These are phyloP conservation scores for Musca vetustissima DNA, from an alignment of 1,140 invertebrate genomes.

Conservation along the genomic window DNA sequence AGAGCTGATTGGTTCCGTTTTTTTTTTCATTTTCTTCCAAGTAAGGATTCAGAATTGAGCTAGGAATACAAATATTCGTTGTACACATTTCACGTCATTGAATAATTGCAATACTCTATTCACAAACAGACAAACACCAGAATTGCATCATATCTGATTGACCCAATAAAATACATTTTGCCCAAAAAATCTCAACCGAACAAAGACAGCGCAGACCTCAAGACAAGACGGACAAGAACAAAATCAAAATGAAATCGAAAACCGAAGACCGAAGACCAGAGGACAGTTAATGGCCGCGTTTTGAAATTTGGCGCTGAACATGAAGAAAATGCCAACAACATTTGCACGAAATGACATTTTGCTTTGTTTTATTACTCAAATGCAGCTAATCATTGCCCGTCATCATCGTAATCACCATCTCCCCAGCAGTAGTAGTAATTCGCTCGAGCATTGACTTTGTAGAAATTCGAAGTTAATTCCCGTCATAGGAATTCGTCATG, in stretches of 20 bases:
- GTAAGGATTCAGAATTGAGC: too few species aligned
- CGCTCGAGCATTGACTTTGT: not conserved
- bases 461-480: not conserved
- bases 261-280: not conserved
- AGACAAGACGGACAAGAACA: constrained; percentile 11
- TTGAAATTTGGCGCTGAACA: not conserved
- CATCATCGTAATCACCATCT: constrained; percentile 6
- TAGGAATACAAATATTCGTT: too few species aligned
- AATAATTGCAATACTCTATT: too few species aligned
- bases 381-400: not conserved
- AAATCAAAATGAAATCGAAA: not conserved
- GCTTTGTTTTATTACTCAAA: not conserved
- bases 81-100: too few species aligned
- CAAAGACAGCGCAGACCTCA: not conserved
- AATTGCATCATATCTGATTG: constrained; percentile 5
- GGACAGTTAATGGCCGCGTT: constrained; percentile 10
- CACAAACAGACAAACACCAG: too few species aligned
- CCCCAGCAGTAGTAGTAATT: not conserved
- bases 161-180: constrained; percentile 12
- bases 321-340: not conserved
- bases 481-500: not conserved
- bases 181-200: not conserved
- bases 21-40: too few species aligned
- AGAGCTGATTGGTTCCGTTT: too few species aligned
- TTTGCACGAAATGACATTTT: constrained; percentile 21